Evolutionary conservation across 1,140 invertebrate genomes (phyloP).

Genomic region (Archegozetes longisetosus): DNA sequence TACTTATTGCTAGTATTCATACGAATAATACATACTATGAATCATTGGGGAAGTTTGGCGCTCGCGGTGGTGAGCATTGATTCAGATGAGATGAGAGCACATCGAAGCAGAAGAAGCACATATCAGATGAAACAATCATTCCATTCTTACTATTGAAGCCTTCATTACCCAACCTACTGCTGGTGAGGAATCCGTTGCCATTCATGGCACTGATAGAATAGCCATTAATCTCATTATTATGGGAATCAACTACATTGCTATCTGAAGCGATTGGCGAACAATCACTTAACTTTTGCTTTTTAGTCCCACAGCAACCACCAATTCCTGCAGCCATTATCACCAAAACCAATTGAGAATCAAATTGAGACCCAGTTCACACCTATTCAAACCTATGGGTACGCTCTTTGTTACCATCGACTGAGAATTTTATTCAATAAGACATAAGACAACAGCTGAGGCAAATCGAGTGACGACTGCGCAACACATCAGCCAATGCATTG

Average conservation of each 20-base stretch:
- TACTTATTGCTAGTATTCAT: background rate
- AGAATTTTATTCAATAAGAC: background rate
- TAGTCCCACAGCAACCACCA: background rate
- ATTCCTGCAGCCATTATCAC: background rate
- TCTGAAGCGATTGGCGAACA: no score
- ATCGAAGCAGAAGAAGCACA: slow-evolving; percentile 98
- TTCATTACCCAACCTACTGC: no score
- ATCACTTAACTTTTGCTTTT: background rate
- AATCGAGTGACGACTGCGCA: background rate
- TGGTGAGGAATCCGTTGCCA: no score
- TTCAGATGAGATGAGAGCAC: slow-evolving; percentile 84
- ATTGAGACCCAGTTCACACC: background rate
- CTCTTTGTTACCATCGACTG: no score
- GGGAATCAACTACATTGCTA: no score
- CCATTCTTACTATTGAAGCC: background rate
- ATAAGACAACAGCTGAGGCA: background rate
- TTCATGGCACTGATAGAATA: no score
- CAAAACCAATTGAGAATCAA: background rate
- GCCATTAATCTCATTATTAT: no score
- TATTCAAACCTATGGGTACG: background rate
- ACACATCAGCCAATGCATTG: no score
- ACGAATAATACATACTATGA: slow-evolving; percentile 59
- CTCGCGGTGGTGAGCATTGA: slow-evolving; percentile 71
- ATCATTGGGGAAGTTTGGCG: slow-evolving; percentile 80
- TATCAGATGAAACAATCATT: slow-evolving; percentile 71